Evolutionary conservation across 2,797 vertebrate species (phyloP).

Genomic region (Todus mexicanus): DNA sequence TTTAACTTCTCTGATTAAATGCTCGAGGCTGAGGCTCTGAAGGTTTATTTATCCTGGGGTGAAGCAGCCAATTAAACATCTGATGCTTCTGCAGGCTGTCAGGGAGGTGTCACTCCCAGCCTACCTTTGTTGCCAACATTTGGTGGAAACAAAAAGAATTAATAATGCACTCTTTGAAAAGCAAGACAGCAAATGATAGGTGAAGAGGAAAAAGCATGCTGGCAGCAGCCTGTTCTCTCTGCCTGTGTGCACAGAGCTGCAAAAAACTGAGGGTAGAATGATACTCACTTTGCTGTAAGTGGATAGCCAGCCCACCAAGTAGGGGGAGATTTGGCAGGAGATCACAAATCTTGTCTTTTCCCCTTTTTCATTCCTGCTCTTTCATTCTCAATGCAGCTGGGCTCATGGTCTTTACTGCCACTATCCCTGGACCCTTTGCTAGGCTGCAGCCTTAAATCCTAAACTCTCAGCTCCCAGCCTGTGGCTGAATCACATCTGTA

Average conservation of each 20-base stretch:
- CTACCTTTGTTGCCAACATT: neutral
- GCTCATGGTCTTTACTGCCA: neutral
- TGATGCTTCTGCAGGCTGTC: neutral
- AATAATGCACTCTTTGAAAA: neutral
- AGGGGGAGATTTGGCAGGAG: neutral
- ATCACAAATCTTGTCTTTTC: neutral
- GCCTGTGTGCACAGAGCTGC: neutral
- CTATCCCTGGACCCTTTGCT: neutral
- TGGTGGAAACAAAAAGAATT: neutral
- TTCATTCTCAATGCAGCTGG: neutral
- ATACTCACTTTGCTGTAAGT: neutral
- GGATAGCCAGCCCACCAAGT: neutral
- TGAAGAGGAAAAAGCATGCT: neutral
- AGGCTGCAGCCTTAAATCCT: neutral
- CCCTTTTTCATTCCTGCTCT: neutral
- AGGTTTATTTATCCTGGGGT: neutral
- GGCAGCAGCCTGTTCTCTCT: neutral
- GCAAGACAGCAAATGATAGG: neutral
- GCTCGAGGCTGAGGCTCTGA: neutral
- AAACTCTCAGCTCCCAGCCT: neutral
- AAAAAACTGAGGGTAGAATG: neutral
- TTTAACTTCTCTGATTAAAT: constrained; percentile 7
- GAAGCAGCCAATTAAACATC: constrained; percentile 1
- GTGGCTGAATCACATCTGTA: neutral
- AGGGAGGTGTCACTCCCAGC: neutral